Evolutionary conservation across 2,888 invertebrate genomes (phyloP), one percentile per base, ranked within the genome.

Genomic region (Mayetiola destructor): DNA sequence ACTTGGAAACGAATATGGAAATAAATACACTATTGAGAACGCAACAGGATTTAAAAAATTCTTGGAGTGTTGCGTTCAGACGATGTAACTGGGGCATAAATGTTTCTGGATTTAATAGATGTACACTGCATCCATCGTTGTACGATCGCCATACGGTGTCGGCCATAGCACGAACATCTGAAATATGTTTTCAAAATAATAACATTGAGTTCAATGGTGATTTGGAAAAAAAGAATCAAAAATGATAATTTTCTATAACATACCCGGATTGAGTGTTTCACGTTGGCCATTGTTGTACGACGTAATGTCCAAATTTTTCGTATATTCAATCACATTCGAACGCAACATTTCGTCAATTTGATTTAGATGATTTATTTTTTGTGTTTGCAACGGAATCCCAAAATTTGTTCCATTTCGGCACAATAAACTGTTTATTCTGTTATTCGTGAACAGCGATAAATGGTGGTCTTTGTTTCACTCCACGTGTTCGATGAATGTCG

Each of bases 131-230:
- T 1, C 92, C 93, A 65, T 88, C 87, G 60, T 81, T 72, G 70
- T 90, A 96, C 69, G 79, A 87, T 66, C 92, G 90, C 94, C 97
- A 93, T 5, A 96, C 85, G 3, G 84, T n/a, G n/a, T n/a, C 75
- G 2, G n/a, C n/a, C n/a, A n/a, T n/a, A n/a, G n/a, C n/a, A n/a
- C n/a, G n/a, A n/a, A n/a, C n/a, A n/a, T n/a, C n/a, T n/a, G n/a
- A n/a, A n/a, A n/a, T n/a, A n/a, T n/a, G n/a, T n/a, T n/a, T n/a
- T n/a, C n/a, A n/a, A n/a, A n/a, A n/a, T n/a, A n/a, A n/a, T n/a
- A n/a, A n/a, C n/a, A n/a, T n/a, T n/a, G n/a, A n/a, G n/a, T n/a
- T n/a, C n/a, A n/a, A n/a, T n/a, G n/a, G n/a, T n/a, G n/a, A n/a
- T n/a, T 16, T 16, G 2, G 48, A 27, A n/a, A 48, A n/a, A 1